These are phyloP conservation scores for Strix occidentalis DNA, from an alignment of 2,797 vertebrate genomes.

Conservation along the genomic window DNA sequence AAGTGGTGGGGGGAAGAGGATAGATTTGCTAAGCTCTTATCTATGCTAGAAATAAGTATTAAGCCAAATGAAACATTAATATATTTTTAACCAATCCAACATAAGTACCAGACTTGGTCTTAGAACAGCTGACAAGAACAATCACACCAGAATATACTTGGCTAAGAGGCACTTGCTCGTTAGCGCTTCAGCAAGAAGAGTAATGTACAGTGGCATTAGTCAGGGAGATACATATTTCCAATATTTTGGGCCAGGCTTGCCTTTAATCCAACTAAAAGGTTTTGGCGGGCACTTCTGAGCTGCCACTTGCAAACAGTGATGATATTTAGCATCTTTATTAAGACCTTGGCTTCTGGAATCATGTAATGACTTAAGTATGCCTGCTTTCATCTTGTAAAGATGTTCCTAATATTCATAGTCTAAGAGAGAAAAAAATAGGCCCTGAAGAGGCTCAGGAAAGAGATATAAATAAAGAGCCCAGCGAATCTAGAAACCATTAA, in stretches of 20 bases:
- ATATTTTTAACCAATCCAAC: neutral
- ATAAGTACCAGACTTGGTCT: neutral
- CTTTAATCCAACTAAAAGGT: neutral
- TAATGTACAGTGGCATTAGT: neutral
- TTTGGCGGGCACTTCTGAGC: neutral
- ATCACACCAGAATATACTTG: neutral
- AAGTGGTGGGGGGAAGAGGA: fast-evolving
- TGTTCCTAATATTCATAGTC: neutral
- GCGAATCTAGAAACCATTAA: neutral
- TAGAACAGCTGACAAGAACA: neutral
- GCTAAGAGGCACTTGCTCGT: neutral
- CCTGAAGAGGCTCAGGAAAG: neutral
- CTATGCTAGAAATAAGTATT: neutral
- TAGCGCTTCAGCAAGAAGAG: neutral
- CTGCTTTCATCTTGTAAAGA: neutral
- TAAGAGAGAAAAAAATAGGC: neutral
- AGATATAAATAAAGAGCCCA: neutral
- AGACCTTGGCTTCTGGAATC: neutral
- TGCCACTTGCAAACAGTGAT: neutral
- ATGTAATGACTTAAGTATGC: neutral
- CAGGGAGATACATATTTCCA: neutral
- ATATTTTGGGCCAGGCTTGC: neutral
- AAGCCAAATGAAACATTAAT: neutral
- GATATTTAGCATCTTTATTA: neutral
- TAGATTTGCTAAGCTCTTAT: neutral